Evolutionary conservation across 2,888 invertebrate species (phyloP).

Genomic region (Mellilla xanthometata): DNA sequence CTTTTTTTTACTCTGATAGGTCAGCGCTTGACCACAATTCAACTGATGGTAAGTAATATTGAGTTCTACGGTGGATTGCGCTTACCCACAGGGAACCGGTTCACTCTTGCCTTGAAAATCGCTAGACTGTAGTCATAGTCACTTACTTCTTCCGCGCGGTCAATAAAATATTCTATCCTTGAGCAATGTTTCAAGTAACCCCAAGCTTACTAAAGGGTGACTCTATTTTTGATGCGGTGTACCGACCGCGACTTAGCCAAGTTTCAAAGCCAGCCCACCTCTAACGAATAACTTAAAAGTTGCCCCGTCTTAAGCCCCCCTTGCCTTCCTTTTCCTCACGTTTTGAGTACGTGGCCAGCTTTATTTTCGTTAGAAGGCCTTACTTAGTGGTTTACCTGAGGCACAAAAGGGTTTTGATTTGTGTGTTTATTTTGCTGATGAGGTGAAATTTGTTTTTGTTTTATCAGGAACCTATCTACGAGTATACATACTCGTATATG

Average conservation of each 20-base stretch:
- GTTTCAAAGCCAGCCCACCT: slow-evolving; percentile 41
- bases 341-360: slow-evolving; percentile 42
- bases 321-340: slow-evolving; percentile 27
- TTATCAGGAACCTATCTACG: not conserved
- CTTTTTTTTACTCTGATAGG: too few species aligned
- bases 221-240: slow-evolving; percentile 52
- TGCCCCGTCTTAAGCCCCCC: slow-evolving; percentile 37
- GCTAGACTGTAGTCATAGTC: too few species aligned
- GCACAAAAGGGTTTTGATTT: slow-evolving; percentile 17
- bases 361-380: slow-evolving; percentile 37
- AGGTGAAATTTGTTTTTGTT: not conserved
- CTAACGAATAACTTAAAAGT: slow-evolving; percentile 55
- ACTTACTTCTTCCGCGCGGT: too few species aligned
- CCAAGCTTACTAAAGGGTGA: slow-evolving; percentile 34
- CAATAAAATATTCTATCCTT: not conserved
- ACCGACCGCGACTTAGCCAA: slow-evolving; percentile 49
- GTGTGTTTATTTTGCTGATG: slow-evolving; percentile 12
- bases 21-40: too few species aligned
- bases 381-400: slow-evolving; percentile 18
- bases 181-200: slow-evolving; percentile 8
- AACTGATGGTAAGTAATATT: too few species aligned
- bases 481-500: too few species aligned
- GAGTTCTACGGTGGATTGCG: too few species aligned
- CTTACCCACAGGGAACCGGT: too few species aligned
- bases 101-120: too few species aligned